Conservation (phyloP, 2,888 invertebrate genomes). For the Trisateles emortualis region DNA sequence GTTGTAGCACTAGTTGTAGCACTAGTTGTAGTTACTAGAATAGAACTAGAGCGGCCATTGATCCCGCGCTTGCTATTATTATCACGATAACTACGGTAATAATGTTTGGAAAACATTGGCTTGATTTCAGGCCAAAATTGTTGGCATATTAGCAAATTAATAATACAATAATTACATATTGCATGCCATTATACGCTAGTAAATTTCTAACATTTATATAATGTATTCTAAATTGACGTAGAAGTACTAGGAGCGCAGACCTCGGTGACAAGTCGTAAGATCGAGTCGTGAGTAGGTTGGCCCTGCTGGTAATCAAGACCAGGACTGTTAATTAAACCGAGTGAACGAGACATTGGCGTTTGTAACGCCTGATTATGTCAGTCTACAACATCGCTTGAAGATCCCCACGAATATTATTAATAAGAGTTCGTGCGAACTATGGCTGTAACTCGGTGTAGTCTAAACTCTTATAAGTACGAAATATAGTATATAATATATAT, state of each 20-base stretch:
- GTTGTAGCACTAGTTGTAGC: constrained; percentile 52
- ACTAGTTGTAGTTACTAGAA: constrained; percentile 66
- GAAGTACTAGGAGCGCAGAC: constrained; percentile 20
- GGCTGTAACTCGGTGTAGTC: too few relatives aligned
- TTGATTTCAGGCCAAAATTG: constrained; percentile 63
- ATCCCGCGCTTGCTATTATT: constrained; percentile 69
- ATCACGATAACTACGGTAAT: constrained; percentile 71
- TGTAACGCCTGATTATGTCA: constrained; percentile 21
- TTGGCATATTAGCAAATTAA: constrained; percentile 47
- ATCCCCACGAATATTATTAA: not conserved
- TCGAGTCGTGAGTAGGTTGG: constrained; percentile 44
- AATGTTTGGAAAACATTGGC: constrained; percentile 70
- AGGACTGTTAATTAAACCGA: constrained; percentile 26
- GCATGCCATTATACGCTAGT: not conserved
- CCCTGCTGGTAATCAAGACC: constrained; percentile 12
- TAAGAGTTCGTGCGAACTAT: not conserved
- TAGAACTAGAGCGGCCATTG: constrained; percentile 81
- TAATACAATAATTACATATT: constrained; percentile 29
- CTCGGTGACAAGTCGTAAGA: constrained; percentile 48
- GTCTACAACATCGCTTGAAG: not conserved
- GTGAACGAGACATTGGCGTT: constrained; percentile 26
- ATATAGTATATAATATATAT: not conserved
- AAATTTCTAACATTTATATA: not conserved
- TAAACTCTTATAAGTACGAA: too few relatives aligned
- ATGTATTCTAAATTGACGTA: not conserved